phyloP scores from a whole-genome alignment of 2,888 invertebrate species.

The Automeris io region DNA sequence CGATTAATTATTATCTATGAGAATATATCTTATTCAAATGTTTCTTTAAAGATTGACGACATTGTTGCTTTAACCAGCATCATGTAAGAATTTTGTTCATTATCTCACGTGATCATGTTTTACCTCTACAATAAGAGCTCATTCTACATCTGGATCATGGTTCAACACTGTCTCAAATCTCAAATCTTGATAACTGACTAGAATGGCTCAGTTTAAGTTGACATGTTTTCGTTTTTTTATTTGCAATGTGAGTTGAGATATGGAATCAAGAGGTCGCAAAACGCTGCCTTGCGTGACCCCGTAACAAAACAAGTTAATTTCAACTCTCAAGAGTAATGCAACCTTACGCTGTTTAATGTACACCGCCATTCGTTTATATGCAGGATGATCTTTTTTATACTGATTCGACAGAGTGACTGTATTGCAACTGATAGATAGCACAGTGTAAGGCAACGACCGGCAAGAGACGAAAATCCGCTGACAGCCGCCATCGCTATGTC shows the following conservation, averaged over 20 bases:
- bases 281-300: constrained; percentile 15
- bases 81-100: neutral
- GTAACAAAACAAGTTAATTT: neutral
- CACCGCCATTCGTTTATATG: too few species aligned
- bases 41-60: too few species aligned
- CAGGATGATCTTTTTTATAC: neutral
- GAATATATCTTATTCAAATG: too few species aligned
- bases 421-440: too few species aligned
- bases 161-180: neutral
- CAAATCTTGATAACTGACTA: neutral
- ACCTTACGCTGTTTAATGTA: neutral
- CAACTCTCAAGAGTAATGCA: neutral
- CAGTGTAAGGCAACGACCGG: too few species aligned
- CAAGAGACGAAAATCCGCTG: too few species aligned
- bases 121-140: neutral
- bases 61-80: neutral
- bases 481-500: too few species aligned
- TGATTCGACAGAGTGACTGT: too few species aligned
- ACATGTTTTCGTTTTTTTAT: neutral
- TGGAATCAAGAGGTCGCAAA: constrained; percentile 6
- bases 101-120: neutral
- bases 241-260: neutral
- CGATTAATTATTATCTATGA: too few species aligned
- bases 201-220: neutral
- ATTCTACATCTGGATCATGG: neutral